These are phyloP conservation scores for Diacarnus erythraeanus DNA, from an alignment of 37 sponge, comb jelly and placozoan genomes.

Conservation along the genomic window DNA sequence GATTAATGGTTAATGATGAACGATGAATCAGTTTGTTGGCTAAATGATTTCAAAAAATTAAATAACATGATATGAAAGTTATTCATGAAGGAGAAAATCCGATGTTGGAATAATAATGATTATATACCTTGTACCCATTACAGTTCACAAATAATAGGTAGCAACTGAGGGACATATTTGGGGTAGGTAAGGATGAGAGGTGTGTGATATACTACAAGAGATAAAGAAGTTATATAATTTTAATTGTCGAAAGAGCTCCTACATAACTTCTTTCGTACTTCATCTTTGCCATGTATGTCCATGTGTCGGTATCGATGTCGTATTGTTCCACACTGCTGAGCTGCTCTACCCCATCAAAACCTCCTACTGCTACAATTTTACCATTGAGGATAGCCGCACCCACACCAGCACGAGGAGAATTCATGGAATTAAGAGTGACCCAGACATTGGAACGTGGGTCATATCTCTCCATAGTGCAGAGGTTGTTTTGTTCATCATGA, in stretches of 20 bases:
- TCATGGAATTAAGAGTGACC: conserved; percentile 27
- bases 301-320: conserved; percentile 18
- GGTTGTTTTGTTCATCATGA: conserved; percentile 27
- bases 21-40: too few relatives aligned
- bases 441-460: conserved; percentile 8
- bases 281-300: conserved; percentile 28
- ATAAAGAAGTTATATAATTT: conserved; percentile 17
- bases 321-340: conserved; percentile 40
- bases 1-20: too few relatives aligned
- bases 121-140: too few relatives aligned
- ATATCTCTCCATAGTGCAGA: conserved; percentile 33
- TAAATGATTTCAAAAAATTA: too few relatives aligned
- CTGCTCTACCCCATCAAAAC: conserved; percentile 44
- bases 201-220: not conserved
- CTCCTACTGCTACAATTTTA: conserved; percentile 43
- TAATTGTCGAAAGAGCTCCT: conserved; percentile 24
- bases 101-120: too few relatives aligned
- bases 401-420: conserved; percentile 41
- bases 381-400: conserved; percentile 26
- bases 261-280: conserved; percentile 47
- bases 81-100: too few relatives aligned
- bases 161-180: too few relatives aligned
- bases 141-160: too few relatives aligned
- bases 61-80: too few relatives aligned
- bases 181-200: too few relatives aligned